Base-by-base conservation (phyloP, 2,113 vertebrate genomes). In the Trinectes maculatus region DNA sequence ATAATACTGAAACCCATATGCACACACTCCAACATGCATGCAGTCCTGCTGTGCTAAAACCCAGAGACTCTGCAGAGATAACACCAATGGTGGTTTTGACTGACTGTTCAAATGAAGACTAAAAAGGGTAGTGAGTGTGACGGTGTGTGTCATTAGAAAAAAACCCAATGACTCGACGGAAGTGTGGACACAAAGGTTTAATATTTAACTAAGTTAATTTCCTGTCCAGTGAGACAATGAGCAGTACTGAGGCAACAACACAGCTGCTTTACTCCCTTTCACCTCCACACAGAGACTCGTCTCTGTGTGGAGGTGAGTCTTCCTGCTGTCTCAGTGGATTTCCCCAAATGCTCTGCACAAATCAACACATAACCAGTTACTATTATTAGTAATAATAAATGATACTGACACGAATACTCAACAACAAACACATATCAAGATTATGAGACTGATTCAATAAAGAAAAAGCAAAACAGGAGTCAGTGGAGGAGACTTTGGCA, bases 161-260 rank as follows among this genome's bases (percentile, higher is more conserved):
- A 46, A 54, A 26, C 16, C 48, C 26, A 6, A 59, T 43, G 42
- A 40, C 25, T 22, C 6, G 15, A 11, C 15, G 36, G 25, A 29
- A 8, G 19, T 54, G 24, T 39, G 12, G n/a, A 39, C 16, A 33
- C 22, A 39, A 3, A 1, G 5, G 60, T 53, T 84, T 66, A 65
- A 79, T 67, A n/a, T 61, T 86, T 84, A 74, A 84, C 48, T 3
- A 39, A 42, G 31, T 0, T 15, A 19, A 58, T 46, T 71, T 79
- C 55, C 63, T 57, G 59, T 54, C 10, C 1, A 4, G 16, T 47
- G 24, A 47, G 26, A 46, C 24, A 22, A 18, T 25, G 4, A 7
- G 29, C 26, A 42, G 1, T 28, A 8, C 9, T 51, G 13, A 39
- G 1, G 34, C 37, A 63, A 21, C 43, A 12, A 31, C n/a, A 31